Percentiles rank a stretch among this genome's conserved stretches.
Evolutionary conservation across 2,797 vertebrate species (phyloP).

Genomic region (Leptatherina wallacei): DNA sequence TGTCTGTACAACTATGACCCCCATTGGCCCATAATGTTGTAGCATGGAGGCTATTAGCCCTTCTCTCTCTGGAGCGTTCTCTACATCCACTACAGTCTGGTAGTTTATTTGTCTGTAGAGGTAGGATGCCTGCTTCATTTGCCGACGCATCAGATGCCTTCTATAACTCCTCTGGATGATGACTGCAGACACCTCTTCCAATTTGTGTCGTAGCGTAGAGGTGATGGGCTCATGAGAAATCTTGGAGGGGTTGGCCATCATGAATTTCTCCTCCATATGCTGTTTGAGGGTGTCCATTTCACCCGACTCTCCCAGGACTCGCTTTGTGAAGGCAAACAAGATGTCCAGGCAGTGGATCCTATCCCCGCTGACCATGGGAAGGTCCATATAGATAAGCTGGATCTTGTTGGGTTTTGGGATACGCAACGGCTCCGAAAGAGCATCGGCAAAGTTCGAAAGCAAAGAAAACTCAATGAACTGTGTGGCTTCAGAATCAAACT

Average conservation of each 20-base stretch:
- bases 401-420: slow-evolving; percentile 95
- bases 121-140: slow-evolving; percentile 94
- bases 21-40: slow-evolving; percentile 84
- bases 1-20: slow-evolving; percentile 67
- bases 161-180: slow-evolving; percentile 93
- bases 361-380: slow-evolving; percentile 98
- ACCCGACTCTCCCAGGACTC: slow-evolving; percentile 95
- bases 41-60: slow-evolving; percentile 93
- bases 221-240: slow-evolving; percentile 97
- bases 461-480: slow-evolving; percentile 96
- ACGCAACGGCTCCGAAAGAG: slow-evolving; percentile 92
- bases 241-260: slow-evolving; percentile 95
- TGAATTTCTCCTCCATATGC: slow-evolving; percentile 99
- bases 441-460: slow-evolving; percentile 92
- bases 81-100: slow-evolving; percentile 81
- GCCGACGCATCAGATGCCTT: slow-evolving; percentile 89
- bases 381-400: slow-evolving; percentile 95
- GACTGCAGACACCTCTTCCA: slow-evolving; percentile 92
- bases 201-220: slow-evolving; percentile 91
- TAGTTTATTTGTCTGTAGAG: slow-evolving; percentile 89
- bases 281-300: slow-evolving; percentile 98
- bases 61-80: slow-evolving; percentile 88
- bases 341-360: slow-evolving; percentile 98
- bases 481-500: slow-evolving; percentile 94
- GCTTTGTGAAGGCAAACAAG: slow-evolving; percentile 98